Conservation (phyloP, 2,113 vertebrate species). For the Dicentrarchus labrax region DNA sequence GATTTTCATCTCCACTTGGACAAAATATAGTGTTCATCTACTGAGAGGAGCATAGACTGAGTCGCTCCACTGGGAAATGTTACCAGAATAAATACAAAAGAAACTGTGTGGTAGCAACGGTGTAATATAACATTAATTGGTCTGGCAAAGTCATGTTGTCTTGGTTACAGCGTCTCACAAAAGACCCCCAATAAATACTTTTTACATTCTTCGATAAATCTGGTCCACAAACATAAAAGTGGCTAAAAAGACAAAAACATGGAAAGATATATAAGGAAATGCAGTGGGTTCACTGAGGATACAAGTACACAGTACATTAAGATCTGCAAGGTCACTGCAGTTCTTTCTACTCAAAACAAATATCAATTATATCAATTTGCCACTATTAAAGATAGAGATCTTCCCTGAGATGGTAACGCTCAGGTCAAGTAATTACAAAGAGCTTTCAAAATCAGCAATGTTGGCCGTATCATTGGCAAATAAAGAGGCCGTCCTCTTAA, state of each 20-base stretch:
- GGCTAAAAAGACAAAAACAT: background rate
- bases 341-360: slow-evolving; percentile 14
- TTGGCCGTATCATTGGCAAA: slow-evolving; percentile 57
- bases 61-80: background rate
- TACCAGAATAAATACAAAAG: slow-evolving; percentile 39
- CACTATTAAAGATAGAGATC: slow-evolving; percentile 21
- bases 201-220: slow-evolving; percentile 57
- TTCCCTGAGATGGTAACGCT: slow-evolving; percentile 63
- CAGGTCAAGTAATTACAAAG: slow-evolving; percentile 40
- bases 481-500: slow-evolving; percentile 11
- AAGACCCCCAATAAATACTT: slow-evolving; percentile 63
- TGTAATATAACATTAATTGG: slow-evolving; percentile 7
- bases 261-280: background rate
- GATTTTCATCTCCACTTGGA: slow-evolving; percentile 40
- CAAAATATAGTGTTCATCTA: slow-evolving; percentile 5
- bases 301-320: slow-evolving; percentile 15
- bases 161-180: slow-evolving; percentile 32
- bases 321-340: background rate
- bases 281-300: background rate
- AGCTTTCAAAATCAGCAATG: slow-evolving; percentile 40
- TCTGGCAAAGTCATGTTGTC: slow-evolving; percentile 45
- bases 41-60: background rate
- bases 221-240: slow-evolving; percentile 20
- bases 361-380: slow-evolving; percentile 35
- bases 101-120: slow-evolving; percentile 36